Evolutionary conservation across 2,888 invertebrate genomes (phyloP).

Genomic region (Plagodis dolabraria): DNA sequence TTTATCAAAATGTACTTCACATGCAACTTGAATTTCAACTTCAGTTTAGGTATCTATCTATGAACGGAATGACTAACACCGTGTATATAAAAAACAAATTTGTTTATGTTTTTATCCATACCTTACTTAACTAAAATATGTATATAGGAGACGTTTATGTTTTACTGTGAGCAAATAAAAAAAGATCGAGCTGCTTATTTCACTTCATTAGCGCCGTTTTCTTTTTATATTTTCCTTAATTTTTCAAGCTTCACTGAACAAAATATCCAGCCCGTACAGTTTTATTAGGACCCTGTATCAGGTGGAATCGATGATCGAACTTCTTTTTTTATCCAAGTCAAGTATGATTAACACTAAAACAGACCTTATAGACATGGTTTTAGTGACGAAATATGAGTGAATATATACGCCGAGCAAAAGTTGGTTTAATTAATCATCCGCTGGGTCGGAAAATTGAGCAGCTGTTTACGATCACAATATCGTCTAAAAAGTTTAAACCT

Average conservation of each 20-base stretch:
- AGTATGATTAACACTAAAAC: slow-evolving; percentile 6
- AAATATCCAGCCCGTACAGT: slow-evolving; percentile 21
- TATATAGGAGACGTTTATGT: too few species aligned
- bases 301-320: slow-evolving; percentile 29
- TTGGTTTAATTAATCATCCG: slow-evolving; percentile 75
- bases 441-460: slow-evolving; percentile 66
- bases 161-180: too few species aligned
- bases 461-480: slow-evolving; percentile 70
- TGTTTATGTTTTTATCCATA: too few species aligned
- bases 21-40: too few species aligned
- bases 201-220: slow-evolving; percentile 4
- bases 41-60: too few species aligned
- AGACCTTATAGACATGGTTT: slow-evolving; percentile 1
- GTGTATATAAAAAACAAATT: too few species aligned
- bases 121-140: too few species aligned
- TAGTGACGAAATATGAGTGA: slow-evolving; percentile 27
- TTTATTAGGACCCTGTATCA: slow-evolving; percentile 31
- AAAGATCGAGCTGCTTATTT: neutral
- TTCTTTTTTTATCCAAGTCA: slow-evolving; percentile 26
- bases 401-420: slow-evolving; percentile 36
- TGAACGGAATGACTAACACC: too few species aligned
- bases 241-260: slow-evolving; percentile 23
- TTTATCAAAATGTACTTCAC: too few species aligned
- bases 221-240: slow-evolving; percentile 9
- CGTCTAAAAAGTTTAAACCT: slow-evolving; percentile 62